These are phyloP conservation scores for Passer domesticus DNA, from an alignment of 2,113 vertebrate species.

Conservation along the genomic window DNA sequence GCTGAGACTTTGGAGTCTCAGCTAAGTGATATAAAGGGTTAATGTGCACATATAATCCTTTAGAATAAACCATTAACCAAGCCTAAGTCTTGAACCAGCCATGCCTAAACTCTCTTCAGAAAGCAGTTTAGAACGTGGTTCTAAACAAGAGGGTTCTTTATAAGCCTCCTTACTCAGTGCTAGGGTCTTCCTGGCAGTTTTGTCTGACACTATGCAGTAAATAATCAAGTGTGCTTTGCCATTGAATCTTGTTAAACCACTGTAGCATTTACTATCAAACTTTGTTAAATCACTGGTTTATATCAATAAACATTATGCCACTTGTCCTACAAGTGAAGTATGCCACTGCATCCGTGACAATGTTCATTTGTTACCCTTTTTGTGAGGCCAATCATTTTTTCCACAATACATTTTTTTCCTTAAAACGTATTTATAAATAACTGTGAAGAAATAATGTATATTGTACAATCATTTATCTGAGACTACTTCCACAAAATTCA, in stretches of 20 bases:
- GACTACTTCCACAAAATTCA: slow-evolving; percentile 18
- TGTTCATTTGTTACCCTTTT: not conserved
- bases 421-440: slow-evolving; percentile 29
- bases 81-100: not conserved
- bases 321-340: not conserved
- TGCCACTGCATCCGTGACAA: not conserved
- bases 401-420: not conserved
- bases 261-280: not conserved
- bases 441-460: slow-evolving; percentile 14
- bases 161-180: not conserved
- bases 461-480: not conserved
- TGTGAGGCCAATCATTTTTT: not conserved
- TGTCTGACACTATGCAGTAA: not conserved
- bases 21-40: not conserved
- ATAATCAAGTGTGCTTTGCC: not conserved
- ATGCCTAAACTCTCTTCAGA: not conserved
- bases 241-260: not conserved
- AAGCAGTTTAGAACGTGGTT: not conserved
- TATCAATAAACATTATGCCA: not conserved
- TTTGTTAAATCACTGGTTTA: not conserved
- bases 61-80: not conserved
- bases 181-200: not conserved
- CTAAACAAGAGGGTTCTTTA: not conserved
- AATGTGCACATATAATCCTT: not conserved
- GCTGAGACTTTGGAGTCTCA: not conserved